These are phyloP conservation scores for Drosophila equinoxialis DNA, from an alignment of 1,140 invertebrate species.

Conservation along the genomic window DNA sequence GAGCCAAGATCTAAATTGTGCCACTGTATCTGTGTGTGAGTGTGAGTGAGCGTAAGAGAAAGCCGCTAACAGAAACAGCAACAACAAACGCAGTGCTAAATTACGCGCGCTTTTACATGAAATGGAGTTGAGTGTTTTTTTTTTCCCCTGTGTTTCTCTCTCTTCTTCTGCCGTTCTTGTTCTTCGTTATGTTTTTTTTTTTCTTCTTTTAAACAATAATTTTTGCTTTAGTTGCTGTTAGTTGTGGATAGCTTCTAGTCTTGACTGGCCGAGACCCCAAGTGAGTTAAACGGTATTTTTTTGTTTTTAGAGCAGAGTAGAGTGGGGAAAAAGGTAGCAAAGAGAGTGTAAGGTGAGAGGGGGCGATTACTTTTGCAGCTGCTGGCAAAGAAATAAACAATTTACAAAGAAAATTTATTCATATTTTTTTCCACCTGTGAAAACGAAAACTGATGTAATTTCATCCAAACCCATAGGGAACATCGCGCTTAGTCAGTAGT, in stretches of 20 bases:
- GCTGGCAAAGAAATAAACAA: neutral
- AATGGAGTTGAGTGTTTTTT: slow-evolving; percentile 55
- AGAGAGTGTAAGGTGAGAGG: neutral
- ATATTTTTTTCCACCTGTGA: neutral
- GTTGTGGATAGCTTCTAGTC: slow-evolving; percentile 44
- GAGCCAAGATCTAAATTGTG: neutral
- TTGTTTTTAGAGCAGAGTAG: neutral
- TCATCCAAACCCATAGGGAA: slow-evolving; percentile 81
- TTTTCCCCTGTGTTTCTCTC: slow-evolving; percentile 9
- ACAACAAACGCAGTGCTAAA: slow-evolving; percentile 66
- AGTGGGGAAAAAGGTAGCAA: neutral
- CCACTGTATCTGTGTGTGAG: slow-evolving; percentile 17
- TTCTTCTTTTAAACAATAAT: slow-evolving; percentile 24
- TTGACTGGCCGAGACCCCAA: slow-evolving; percentile 25
- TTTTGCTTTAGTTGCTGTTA: slow-evolving; percentile 53
- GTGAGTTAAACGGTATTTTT: slow-evolving; percentile 23
- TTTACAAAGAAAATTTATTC: neutral
- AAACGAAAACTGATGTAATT: slow-evolving; percentile 21
- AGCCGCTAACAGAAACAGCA: slow-evolving; percentile 52
- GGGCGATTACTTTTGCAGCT: neutral
- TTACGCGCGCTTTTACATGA: slow-evolving; percentile 76
- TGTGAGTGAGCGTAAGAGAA: slow-evolving; percentile 63
- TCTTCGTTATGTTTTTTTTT: slow-evolving; percentile 23
- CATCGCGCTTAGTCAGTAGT: slow-evolving; percentile 86
- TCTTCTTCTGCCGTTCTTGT: slow-evolving; percentile 34